A percentile compares a stretch with the other conserved stretches of the same genome.
phyloP scores from a whole-genome alignment of 2,888 invertebrate species.

The Mongoloraphidia duomilia region DNA sequence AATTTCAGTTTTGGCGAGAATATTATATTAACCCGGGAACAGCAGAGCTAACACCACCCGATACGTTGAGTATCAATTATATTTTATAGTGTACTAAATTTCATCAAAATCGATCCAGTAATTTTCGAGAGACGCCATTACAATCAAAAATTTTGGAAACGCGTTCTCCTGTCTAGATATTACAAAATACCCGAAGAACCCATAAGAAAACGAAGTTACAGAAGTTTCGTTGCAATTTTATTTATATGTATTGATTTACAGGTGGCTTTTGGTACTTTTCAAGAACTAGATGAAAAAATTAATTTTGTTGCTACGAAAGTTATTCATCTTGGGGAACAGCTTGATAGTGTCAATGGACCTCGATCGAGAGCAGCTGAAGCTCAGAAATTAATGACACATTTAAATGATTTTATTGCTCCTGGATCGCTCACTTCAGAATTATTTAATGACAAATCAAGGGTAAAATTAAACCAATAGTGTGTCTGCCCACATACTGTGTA shows the following conservation, averaged over 20 bases:
- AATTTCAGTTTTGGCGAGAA: too few species aligned
- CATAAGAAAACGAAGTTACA: too few species aligned
- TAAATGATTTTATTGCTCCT: conserved; percentile 80
- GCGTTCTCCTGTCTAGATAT: too few species aligned
- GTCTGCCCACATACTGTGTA: neutral
- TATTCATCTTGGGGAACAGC: conserved; percentile 93
- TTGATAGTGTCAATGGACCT: conserved; percentile 92
- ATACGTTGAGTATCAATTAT: too few species aligned
- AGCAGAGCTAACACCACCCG: too few species aligned
- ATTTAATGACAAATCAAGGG: conserved; percentile 72
- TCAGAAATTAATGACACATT: conserved; percentile 77
- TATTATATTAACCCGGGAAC: too few species aligned
- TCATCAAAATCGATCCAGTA: too few species aligned
- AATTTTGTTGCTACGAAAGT: conserved; percentile 96
- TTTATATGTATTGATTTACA: conserved; percentile 25
- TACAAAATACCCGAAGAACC: too few species aligned
- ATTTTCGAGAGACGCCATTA: too few species aligned
- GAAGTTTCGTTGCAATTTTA: too few species aligned
- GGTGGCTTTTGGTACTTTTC: conserved; percentile 75
- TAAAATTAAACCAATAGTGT: conserved; percentile 22
- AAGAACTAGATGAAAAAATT: conserved; percentile 87
- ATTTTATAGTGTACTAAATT: too few species aligned
- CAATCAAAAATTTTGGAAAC: too few species aligned
- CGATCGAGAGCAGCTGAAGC: conserved; percentile 90
- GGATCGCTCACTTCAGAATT: conserved; percentile 74